Conservation (phyloP, 2,113 vertebrate genomes). For the Hippocampus zosterae region DNA sequence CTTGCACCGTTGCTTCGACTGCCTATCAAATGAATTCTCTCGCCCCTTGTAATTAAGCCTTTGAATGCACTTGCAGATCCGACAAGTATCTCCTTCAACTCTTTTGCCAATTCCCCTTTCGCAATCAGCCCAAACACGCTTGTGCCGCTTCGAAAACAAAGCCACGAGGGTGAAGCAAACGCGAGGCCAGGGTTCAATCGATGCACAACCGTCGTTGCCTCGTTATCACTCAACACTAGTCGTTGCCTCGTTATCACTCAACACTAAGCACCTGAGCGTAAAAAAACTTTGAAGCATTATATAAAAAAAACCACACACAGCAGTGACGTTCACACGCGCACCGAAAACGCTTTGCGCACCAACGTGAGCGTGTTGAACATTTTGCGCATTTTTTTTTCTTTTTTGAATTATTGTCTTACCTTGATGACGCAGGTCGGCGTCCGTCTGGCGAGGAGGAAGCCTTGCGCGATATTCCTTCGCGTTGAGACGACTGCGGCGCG, state of each 20-base stretch:
- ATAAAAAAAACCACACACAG: background rate
- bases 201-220: conserved; percentile 18
- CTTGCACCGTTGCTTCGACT: background rate
- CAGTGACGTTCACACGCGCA: background rate
- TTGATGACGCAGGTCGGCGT: conserved; percentile 33
- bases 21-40: background rate
- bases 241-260: conserved; percentile 35
- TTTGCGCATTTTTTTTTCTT: conserved; percentile 40
- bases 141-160: background rate
- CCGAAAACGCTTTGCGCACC: background rate
- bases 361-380: conserved; percentile 34
- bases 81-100: background rate
- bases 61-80: background rate
- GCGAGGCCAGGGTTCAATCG: conserved; percentile 27
- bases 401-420: conserved; percentile 26
- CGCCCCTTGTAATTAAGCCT: too few relatives aligned
- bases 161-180: background rate
- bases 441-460: conserved; percentile 14
- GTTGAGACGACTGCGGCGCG: conserved; percentile 6
- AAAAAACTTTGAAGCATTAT: background rate
- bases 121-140: background rate
- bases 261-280: conserved; percentile 2
- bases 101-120: background rate
- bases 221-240: conserved; percentile 33
- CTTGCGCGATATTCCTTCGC: conserved; percentile 42